Conservation (phyloP, 1,140 invertebrate genomes). For the Caenorhabditis remanei region DNA sequence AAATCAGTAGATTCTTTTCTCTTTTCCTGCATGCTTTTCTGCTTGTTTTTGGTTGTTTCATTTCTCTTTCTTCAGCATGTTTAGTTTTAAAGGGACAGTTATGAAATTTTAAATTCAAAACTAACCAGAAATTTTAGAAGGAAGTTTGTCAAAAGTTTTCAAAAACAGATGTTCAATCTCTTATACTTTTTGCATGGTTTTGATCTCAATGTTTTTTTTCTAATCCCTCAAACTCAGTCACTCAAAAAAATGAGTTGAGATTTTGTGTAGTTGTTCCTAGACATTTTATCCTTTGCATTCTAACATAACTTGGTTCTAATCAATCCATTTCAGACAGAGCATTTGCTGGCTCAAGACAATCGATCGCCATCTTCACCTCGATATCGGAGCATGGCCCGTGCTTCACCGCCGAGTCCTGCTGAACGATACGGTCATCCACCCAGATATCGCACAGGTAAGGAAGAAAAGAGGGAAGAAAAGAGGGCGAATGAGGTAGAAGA, state of each 20-base stretch:
- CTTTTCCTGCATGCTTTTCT: slow-evolving; percentile 53
- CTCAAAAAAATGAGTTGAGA: background rate
- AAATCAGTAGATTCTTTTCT: background rate
- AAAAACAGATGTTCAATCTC: too few species aligned
- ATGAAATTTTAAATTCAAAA: background rate
- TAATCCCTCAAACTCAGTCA: background rate
- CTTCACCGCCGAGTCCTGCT: slow-evolving; percentile 52
- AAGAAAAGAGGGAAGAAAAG: background rate
- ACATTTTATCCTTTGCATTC: slow-evolving; percentile 18
- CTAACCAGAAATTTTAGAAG: background rate
- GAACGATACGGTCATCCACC: slow-evolving; percentile 46
- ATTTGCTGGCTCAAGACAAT: slow-evolving; percentile 61
- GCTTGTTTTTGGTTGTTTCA: slow-evolving; percentile 38
- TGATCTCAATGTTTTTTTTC: background rate
- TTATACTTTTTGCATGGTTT: background rate
- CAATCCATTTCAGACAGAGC: slow-evolving; percentile 62
- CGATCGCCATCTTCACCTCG: slow-evolving; percentile 63
- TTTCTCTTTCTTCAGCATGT: slow-evolving; percentile 35
- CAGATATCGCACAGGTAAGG: slow-evolving; percentile 57
- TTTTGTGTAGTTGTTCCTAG: slow-evolving; percentile 42
- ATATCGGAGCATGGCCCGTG: slow-evolving; percentile 56
- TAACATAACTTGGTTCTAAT: slow-evolving; percentile 18
- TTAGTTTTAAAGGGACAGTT: slow-evolving; percentile 2
- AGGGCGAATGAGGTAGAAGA: background rate
- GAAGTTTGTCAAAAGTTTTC: background rate